Percentiles rank a stretch among this genome's conserved stretches.
phyloP scores from a whole-genome alignment of 1,140 invertebrate genomes.

The Drosophila carrolli region DNA sequence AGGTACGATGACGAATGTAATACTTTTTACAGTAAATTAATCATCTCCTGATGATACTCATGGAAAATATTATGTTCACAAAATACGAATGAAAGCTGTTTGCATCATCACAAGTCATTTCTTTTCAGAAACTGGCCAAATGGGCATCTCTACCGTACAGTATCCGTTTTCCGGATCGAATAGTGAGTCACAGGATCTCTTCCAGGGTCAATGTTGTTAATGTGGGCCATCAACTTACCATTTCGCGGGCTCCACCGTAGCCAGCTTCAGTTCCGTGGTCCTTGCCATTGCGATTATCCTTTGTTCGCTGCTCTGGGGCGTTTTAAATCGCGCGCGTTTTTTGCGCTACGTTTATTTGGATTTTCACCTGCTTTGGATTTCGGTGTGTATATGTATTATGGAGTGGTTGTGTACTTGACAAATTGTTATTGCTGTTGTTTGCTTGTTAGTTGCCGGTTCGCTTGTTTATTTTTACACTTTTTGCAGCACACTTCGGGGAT shows the following conservation, averaged over 20 bases:
- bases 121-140: not conserved
- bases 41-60: too few relatives aligned
- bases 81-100: too few relatives aligned
- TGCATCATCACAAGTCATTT: too few relatives aligned
- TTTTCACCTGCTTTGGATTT: slow-evolving; percentile 23
- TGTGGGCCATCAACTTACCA: slow-evolving; percentile 60
- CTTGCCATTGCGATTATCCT: slow-evolving; percentile 60
- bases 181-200: slow-evolving; percentile 10
- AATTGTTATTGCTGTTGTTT: slow-evolving; percentile 59
- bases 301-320: slow-evolving; percentile 37
- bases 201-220: slow-evolving; percentile 28
- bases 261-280: slow-evolving; percentile 30
- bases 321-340: slow-evolving; percentile 39
- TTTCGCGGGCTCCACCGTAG: slow-evolving; percentile 54
- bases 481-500: slow-evolving; percentile 71
- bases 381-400: not conserved
- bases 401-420: slow-evolving; percentile 45
- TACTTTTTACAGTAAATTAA: too few relatives aligned
- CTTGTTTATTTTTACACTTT: slow-evolving; percentile 58
- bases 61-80: too few relatives aligned
- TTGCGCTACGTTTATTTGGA: not conserved
- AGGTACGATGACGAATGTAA: too few relatives aligned
- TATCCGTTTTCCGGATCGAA: not conserved
- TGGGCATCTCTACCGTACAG: not conserved
- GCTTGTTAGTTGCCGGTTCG: slow-evolving; percentile 27